Conservation (phyloP, 2,113 vertebrate genomes). For the Pseudopodoces humilis region DNA sequence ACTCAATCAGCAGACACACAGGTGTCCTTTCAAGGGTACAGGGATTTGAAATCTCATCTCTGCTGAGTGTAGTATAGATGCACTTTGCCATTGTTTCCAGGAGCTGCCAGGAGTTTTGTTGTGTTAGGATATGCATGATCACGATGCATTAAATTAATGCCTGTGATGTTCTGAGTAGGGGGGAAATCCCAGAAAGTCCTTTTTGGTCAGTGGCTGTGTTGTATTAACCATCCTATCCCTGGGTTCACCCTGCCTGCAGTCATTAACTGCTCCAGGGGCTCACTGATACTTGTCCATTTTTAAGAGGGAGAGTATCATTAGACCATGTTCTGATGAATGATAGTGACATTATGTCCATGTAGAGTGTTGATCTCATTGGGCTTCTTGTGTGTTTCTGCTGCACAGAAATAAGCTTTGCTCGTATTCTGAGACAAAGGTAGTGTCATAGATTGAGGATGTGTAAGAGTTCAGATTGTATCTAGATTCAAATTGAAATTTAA, state of each 20-base stretch:
- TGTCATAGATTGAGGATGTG: background rate
- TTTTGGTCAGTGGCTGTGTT: background rate
- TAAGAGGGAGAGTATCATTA: background rate
- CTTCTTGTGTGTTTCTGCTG: background rate
- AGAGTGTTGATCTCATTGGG: background rate
- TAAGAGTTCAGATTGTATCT: background rate
- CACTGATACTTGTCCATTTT: background rate
- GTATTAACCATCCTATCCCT: background rate
- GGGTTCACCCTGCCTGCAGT: background rate
- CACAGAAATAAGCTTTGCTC: background rate
- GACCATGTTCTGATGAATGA: background rate
- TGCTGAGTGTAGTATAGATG: background rate
- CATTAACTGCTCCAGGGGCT: background rate
- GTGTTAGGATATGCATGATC: background rate
- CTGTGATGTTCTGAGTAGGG: background rate
- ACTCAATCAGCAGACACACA: background rate
- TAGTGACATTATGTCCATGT: background rate
- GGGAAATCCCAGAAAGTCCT: background rate
- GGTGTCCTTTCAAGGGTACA: background rate
- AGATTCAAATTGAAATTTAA: background rate
- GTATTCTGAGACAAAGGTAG: background rate
- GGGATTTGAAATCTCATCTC: background rate
- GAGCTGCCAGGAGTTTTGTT: background rate
- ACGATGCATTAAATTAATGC: background rate
- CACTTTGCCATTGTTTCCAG: background rate